Base-by-base conservation (phyloP, 2,797 vertebrate species). In the Sternotherus odoratus region DNA sequence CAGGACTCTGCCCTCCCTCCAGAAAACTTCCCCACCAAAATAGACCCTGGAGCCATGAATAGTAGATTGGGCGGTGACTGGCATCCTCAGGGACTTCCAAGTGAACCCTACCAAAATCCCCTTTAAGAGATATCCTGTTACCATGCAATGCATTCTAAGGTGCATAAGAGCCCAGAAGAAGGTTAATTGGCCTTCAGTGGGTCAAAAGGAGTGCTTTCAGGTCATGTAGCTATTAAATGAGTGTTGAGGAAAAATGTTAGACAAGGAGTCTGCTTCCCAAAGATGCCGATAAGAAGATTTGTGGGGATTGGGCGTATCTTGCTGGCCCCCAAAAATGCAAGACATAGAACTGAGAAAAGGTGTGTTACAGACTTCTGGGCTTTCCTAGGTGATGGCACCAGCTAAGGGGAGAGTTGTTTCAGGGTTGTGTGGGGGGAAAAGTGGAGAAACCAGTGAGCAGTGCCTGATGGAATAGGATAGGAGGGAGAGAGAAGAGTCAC, bases 171-270 rank as follows among this genome's bases (percentile, higher is more conserved):
- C 56, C 89, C 75, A 69, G 23, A 87, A 57, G 6, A 19, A 7
- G 1, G 39, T 33, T 93, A 83, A 85, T 79, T 81, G 86, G 39
- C 66, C 46, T 92, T 74, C 60, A n/a, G 4, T 83, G 66, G 84
- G 26, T 85, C 60, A 91, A 78, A 86, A 43, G 33, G 46, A 78
- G 15, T 56, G 86, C 92, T 28, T 0, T 1, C 53, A 79, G 28
- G n/a, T 93, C 56, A n/a, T 56, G n/a, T 51, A 79, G 56, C 49
- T 5, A 4, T 78, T 86, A 83, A 94, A 82, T 88, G 85, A 79
- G 51, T 39, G 16, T 79, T 79, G 23, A 82, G 23, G 60, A 83
- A 46, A 91, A 1, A 6, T 89, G 53, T 72, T 72, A 75, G 43
- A 72, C 33, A 48, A 24, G 28, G 10, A 11, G 26, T 3, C 77